phyloP scores from a whole-genome alignment of 2,888 invertebrate species.

The Halictus quadricinctus region DNA sequence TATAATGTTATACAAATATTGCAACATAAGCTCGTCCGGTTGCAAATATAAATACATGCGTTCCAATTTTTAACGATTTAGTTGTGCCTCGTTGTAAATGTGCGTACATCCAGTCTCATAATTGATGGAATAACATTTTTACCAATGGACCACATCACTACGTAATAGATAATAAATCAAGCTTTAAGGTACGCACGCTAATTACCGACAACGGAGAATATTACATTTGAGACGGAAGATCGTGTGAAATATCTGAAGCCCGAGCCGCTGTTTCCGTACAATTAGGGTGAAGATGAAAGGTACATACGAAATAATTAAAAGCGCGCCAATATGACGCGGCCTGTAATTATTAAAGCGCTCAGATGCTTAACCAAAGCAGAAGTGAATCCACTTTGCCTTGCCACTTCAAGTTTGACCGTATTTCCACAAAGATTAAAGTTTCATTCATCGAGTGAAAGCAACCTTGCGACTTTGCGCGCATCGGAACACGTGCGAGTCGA shows the following conservation, averaged over 20 bases:
- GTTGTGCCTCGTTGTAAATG: no score
- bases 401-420: constrained; percentile 54
- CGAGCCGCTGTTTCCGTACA: not conserved
- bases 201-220: not conserved
- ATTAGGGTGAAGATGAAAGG: constrained; percentile 7
- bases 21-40: no score
- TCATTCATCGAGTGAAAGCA: constrained; percentile 50
- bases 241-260: not conserved
- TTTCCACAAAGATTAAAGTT: constrained; percentile 59
- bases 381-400: constrained; percentile 47
- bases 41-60: no score
- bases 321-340: constrained; percentile 40
- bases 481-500: constrained; percentile 16
- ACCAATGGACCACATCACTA: not conserved
- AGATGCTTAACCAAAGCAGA: constrained; percentile 45
- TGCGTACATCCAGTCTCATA: no score
- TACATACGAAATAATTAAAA: constrained; percentile 34
- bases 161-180: not conserved
- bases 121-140: no score
- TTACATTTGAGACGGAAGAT: not conserved
- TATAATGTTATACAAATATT: no score
- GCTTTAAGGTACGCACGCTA: not conserved
- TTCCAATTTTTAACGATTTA: no score
- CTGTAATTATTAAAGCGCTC: constrained; percentile 49
- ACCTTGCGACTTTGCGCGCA: constrained; percentile 41